These are phyloP conservation scores for Tolypeutes matacus DNA, from an alignment of 2,797 vertebrate species.

Conservation along the genomic window DNA sequence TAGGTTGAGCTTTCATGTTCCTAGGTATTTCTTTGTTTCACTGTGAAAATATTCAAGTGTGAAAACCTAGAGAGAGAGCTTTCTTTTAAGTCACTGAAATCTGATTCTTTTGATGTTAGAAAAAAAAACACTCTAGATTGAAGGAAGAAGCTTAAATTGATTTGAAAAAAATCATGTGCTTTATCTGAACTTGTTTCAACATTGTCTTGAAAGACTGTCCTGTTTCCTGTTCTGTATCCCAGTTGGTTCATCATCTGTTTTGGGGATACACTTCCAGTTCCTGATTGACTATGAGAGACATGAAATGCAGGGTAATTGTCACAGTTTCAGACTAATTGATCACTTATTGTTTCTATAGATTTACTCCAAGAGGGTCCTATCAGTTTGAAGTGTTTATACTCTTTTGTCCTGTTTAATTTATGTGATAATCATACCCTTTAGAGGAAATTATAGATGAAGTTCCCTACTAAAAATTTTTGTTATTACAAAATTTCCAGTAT, in stretches of 20 bases:
- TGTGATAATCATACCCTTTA: constrained; percentile 43
- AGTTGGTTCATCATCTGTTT: constrained; percentile 77
- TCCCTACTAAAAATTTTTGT: constrained; percentile 31
- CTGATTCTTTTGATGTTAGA: constrained; percentile 86
- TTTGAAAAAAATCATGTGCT: constrained; percentile 80
- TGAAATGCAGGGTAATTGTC: constrained; percentile 76
- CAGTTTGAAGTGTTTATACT: constrained; percentile 53
- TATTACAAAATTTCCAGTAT: constrained; percentile 33
- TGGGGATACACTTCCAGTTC: constrained; percentile 80
- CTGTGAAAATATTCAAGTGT: constrained; percentile 84
- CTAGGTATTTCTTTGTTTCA: constrained; percentile 86
- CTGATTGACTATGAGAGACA: constrained; percentile 73
- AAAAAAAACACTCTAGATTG: constrained; percentile 78
- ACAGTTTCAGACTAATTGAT: constrained; percentile 70
- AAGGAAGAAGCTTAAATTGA: constrained; percentile 77
- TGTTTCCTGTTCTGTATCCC: constrained; percentile 75
- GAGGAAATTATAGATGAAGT: constrained; percentile 37
- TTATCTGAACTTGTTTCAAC: constrained; percentile 82
- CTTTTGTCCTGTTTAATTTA: constrained; percentile 44
- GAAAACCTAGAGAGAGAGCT: constrained; percentile 78
- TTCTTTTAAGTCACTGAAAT: constrained; percentile 82
- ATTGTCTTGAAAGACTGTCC: constrained; percentile 84
- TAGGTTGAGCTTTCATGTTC: constrained; percentile 81
- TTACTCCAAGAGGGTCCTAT: constrained; percentile 54
- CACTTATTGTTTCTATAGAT: constrained; percentile 70